These are phyloP conservation scores for Habropoda laboriosa DNA, from an alignment of 1,140 invertebrate species.

Conservation along the genomic window DNA sequence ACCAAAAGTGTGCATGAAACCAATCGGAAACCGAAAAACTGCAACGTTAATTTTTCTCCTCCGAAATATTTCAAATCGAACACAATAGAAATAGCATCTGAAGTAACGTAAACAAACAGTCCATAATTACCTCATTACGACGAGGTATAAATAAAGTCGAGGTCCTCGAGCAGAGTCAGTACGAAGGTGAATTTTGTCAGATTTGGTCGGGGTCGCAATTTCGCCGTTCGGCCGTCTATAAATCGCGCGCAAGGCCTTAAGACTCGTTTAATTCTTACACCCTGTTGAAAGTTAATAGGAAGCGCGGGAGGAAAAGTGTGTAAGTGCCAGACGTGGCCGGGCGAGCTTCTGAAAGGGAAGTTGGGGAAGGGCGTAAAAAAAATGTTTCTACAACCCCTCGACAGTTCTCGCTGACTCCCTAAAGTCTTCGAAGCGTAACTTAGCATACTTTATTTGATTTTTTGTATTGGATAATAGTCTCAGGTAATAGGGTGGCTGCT, in stretches of 20 bases:
- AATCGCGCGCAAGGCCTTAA: slow-evolving; percentile 44
- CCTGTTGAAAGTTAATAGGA: slow-evolving; percentile 70
- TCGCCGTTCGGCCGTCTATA: slow-evolving; percentile 29
- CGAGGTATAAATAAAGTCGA: neutral
- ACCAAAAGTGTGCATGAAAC: no score
- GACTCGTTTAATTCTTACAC: slow-evolving; percentile 63
- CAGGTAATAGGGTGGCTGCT: slow-evolving; percentile 68
- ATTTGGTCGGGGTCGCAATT: slow-evolving; percentile 5
- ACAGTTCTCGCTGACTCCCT: slow-evolving; percentile 61
- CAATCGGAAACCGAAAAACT: no score
- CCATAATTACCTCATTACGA: neutral
- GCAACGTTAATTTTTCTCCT: no score
- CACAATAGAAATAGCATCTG: no score
- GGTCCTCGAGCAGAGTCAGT: neutral
- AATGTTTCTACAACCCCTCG: slow-evolving; percentile 68
- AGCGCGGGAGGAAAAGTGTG: slow-evolving; percentile 54
- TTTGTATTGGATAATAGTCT: slow-evolving; percentile 82
- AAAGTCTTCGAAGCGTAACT: slow-evolving; percentile 78
- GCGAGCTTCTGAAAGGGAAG: slow-evolving; percentile 21
- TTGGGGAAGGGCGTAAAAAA: slow-evolving; percentile 58
- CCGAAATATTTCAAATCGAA: no score
- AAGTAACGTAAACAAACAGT: no score
- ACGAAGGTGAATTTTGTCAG: slow-evolving; percentile 4
- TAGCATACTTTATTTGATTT: slow-evolving; percentile 83
- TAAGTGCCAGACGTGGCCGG: neutral